These are phyloP conservation scores for Brenthis ino DNA, from an alignment of 2,888 invertebrate species.

Conservation along the genomic window DNA sequence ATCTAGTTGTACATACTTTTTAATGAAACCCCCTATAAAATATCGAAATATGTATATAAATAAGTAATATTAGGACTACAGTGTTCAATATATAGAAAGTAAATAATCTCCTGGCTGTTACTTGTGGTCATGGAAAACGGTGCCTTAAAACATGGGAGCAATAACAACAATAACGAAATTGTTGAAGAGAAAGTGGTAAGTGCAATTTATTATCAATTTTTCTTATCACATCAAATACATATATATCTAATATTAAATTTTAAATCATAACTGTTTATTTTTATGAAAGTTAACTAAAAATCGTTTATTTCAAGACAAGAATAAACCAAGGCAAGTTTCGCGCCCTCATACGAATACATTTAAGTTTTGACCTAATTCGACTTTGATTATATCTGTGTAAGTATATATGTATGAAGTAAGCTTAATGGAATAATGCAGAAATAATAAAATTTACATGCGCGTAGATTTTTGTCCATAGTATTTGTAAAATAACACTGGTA, in stretches of 20 bases:
- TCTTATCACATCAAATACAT: background rate
- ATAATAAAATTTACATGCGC: too few relatives aligned
- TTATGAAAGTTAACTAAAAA: too few relatives aligned
- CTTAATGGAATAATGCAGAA: too few relatives aligned
- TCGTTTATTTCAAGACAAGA: too few relatives aligned
- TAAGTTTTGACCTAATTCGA: too few relatives aligned
- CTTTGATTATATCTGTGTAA: too few relatives aligned
- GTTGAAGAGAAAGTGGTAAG: conserved; percentile 79
- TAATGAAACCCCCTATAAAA: conserved; percentile 23
- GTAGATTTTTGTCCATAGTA: too few relatives aligned
- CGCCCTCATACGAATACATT: too few relatives aligned
- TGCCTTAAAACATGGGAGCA: conserved; percentile 83
- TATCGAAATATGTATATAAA: conserved; percentile 40
- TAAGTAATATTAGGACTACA: conserved; percentile 43
- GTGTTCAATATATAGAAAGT: conserved; percentile 44
- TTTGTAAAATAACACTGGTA: too few relatives aligned
- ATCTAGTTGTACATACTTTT: conserved; percentile 28
- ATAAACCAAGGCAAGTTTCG: too few relatives aligned
- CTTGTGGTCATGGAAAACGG: conserved; percentile 82
- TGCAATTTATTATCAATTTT: conserved; percentile 32
- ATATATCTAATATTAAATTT: background rate
- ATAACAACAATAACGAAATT: conserved; percentile 80
- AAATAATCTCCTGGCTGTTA: conserved; percentile 64
- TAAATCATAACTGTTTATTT: background rate
- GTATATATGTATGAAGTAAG: too few relatives aligned